Percentiles rank a stretch among this genome's conserved stretches.
Evolutionary conservation across 2,888 invertebrate genomes (phyloP).

Genomic region (Griposia aprilina): DNA sequence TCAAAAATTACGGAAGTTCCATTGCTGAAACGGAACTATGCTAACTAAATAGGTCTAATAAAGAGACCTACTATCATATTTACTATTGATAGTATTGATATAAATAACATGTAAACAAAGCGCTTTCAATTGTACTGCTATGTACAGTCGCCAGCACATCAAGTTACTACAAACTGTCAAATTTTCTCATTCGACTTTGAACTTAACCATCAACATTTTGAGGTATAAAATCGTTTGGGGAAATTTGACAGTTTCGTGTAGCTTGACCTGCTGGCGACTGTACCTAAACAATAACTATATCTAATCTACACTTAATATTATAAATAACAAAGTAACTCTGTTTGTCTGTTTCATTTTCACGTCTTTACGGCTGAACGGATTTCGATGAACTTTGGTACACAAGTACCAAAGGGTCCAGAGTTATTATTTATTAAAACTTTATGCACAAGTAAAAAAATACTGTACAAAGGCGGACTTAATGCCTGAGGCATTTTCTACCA

Average conservation of each 20-base stretch:
- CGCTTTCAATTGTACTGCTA: background rate
- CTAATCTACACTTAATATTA: too few species aligned
- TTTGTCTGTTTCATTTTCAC: background rate
- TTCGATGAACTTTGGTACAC: background rate
- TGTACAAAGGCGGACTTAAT: too few species aligned
- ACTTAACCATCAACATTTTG: too few species aligned
- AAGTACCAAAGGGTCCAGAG: too few species aligned
- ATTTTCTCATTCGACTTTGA: too few species aligned
- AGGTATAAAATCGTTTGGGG: too few species aligned
- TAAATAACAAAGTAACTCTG: background rate
- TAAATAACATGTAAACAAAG: background rate
- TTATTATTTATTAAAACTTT: too few species aligned
- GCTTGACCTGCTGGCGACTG: too few species aligned
- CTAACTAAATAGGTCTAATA: background rate
- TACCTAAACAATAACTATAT: background rate
- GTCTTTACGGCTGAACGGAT: background rate
- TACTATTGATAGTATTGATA: background rate
- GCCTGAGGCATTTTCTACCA: too few species aligned
- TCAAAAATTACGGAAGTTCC: background rate
- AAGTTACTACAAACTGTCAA: too few species aligned
- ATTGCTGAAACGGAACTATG: background rate
- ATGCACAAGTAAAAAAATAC: too few species aligned
- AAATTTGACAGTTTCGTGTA: too few species aligned
- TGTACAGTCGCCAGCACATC: background rate
- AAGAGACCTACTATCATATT: background rate